phyloP scores from a whole-genome alignment of 2,888 invertebrate species.

The Aphidius colemani region DNA sequence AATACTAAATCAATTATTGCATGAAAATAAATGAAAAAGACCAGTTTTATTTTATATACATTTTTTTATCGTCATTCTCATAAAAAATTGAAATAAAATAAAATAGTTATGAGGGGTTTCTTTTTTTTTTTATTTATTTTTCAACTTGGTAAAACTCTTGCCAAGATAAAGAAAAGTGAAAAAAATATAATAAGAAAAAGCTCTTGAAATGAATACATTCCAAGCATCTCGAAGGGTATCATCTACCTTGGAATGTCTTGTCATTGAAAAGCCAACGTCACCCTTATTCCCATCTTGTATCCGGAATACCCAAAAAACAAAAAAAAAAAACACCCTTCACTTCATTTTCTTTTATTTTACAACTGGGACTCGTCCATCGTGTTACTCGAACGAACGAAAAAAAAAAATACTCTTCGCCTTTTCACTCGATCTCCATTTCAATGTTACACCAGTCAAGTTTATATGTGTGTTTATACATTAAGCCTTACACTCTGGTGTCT shows the following conservation, averaged over 20 bases:
- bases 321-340: constrained; percentile 17
- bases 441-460: constrained; percentile 7
- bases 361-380: constrained; percentile 33
- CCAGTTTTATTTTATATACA: no score
- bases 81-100: no score
- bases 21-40: no score
- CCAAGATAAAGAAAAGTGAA: no score
- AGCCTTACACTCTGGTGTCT: constrained; percentile 1
- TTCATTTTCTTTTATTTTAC: constrained; percentile 37
- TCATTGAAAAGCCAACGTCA: constrained; percentile 12
- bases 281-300: constrained; percentile 20
- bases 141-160: no score
- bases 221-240: neutral
- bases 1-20: no score
- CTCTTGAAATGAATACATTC: no score
- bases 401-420: constrained; percentile 25
- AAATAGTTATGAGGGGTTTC: no score
- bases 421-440: constrained; percentile 25
- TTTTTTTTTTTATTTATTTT: no score
- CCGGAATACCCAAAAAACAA: constrained; percentile 24
- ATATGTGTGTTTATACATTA: constrained; percentile 2
- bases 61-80: no score
- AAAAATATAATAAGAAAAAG: no score
- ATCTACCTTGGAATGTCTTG: neutral
- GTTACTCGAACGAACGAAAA: neutral